Base-by-base conservation (phyloP, 2,113 vertebrate genomes). In the Numenius arquata region DNA sequence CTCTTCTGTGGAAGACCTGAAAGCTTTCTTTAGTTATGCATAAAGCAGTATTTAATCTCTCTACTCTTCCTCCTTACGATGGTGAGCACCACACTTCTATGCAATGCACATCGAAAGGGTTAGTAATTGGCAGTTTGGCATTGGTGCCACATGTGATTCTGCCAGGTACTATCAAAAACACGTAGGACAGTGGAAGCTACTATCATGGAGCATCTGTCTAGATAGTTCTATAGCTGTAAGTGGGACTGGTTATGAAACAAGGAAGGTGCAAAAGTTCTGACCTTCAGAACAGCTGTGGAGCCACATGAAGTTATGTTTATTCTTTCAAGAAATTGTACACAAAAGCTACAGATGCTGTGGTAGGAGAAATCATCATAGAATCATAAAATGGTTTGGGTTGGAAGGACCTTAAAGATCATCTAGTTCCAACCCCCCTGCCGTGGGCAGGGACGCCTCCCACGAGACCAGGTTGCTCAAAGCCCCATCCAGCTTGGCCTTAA, bases 121-220 rank as follows among this genome's bases (percentile, higher is more conserved):
- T 38, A 43, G 19, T n/a, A 38, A 21, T 34, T 48, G n/a, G 16
- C 32, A 43, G n/a, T 82, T 76, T 6, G 13, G 7, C 53, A 22
- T 12, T 55, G 38, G 23, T 67, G 18, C 26, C 0, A 2, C 13
- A 5, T 27, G 8, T 19, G 23, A 27, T 90, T 72, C 27, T 12
- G 36, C 12, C 6, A 50, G 19, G 11, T 76, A 4, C 11, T 48
- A 2, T 12, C 0, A 1, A 22, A 77, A 77, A 29, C 6, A 10
- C 2, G 2, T 27, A 7, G 9, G 11, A 16, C 27, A 43, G 27
- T 50, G 47, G 32, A 61, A 78, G 36, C 53, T 71, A 8, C 40
- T 50, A 3, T 19, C 38, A 17, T 0, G 0, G 63, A 50, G 20
- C 15, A 18, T 45, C 50, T 65, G 11, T 71, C 30, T 43, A 19